A percentile compares a stretch with the other conserved stretches of the same genome.
These are phyloP conservation scores for Drosophila kambysellisi DNA, from an alignment of 2,888 invertebrate genomes.

Conservation along the genomic window DNA sequence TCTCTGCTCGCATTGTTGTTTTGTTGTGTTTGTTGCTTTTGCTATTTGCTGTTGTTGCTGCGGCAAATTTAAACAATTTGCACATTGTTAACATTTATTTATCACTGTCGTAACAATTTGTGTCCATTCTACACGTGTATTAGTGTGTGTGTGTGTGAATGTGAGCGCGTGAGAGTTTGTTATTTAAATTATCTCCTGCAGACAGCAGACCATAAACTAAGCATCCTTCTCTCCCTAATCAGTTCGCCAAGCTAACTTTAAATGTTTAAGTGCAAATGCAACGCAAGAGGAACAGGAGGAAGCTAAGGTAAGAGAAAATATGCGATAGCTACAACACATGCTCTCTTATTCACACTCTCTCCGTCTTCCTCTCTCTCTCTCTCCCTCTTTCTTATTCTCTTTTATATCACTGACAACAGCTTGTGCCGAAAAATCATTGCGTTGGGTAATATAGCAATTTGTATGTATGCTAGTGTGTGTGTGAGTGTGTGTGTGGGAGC, in stretches of 20 bases:
- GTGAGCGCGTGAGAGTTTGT: constrained; percentile 46
- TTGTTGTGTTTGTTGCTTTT: constrained; percentile 24
- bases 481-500: constrained; percentile 5
- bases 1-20: constrained; percentile 41
- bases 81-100: constrained; percentile 76
- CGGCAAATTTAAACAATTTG: constrained; percentile 70
- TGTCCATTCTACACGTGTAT: constrained; percentile 32
- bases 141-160: constrained; percentile 9
- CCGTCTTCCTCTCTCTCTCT: not conserved
- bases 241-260: constrained; percentile 36
- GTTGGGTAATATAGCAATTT: constrained; percentile 45
- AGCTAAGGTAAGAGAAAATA: constrained; percentile 14
- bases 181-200: constrained; percentile 57
- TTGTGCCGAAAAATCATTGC: constrained; percentile 65
- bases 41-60: constrained; percentile 59
- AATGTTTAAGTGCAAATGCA: constrained; percentile 45
- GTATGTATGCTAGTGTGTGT: constrained; percentile 2
- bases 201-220: constrained; percentile 48
- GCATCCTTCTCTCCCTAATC: constrained; percentile 51
- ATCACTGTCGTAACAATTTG: constrained; percentile 69
- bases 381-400: not conserved
- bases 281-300: not conserved
- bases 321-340: constrained; percentile 8
- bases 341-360: not conserved
- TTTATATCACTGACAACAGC: constrained; percentile 55